Evolutionary conservation across 2,797 vertebrate species (phyloP).

Genomic region (Macropus fuliginosus): DNA sequence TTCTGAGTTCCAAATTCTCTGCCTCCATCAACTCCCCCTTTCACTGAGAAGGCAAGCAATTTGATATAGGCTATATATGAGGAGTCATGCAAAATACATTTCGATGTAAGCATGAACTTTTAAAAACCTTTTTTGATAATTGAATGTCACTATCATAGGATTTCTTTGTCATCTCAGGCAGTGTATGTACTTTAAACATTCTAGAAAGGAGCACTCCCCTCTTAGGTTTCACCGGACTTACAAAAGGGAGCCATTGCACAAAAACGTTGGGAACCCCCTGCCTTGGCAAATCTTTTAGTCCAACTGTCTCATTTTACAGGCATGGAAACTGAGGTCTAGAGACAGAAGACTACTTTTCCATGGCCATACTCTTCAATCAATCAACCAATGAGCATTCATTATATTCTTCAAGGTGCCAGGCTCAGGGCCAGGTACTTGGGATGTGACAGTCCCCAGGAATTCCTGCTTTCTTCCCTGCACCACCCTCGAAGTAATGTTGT

Average conservation of each 20-base stretch:
- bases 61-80: too few relatives aligned
- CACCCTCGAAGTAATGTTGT: neutral
- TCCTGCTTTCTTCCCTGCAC: neutral
- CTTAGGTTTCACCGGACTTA: neutral
- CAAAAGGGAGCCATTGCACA: neutral
- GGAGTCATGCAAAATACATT: too few relatives aligned
- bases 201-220: neutral
- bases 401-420: neutral
- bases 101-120: too few relatives aligned
- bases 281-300: neutral
- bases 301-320: neutral
- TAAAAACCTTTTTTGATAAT: too few relatives aligned
- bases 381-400: neutral
- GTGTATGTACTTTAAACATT: neutral
- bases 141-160: too few relatives aligned
- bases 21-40: too few relatives aligned
- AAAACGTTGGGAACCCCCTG: neutral
- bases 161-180: too few relatives aligned
- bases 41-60: too few relatives aligned
- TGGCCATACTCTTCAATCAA: neutral
- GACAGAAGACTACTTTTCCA: neutral
- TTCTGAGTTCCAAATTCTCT: too few relatives aligned
- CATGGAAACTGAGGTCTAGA: neutral
- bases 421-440: neutral
- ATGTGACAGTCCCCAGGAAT: neutral